Base-by-base conservation (phyloP, 1,140 invertebrate genomes). In the Drosophila ironensis region DNA sequence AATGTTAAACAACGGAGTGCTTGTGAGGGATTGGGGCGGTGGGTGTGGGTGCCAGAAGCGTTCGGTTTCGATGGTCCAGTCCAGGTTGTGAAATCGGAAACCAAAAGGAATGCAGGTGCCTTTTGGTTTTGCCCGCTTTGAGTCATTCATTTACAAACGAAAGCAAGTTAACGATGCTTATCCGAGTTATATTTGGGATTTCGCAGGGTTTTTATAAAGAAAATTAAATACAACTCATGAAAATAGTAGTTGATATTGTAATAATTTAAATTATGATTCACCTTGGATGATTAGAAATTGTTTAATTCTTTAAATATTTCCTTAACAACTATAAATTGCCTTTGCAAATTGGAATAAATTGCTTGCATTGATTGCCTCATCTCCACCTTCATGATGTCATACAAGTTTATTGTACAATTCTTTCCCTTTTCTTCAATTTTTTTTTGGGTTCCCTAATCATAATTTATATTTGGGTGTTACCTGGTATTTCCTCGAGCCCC, bases 371-470 rank as follows among this genome's bases (percentile, higher is more conserved):
- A n/a, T n/a, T n/a, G n/a, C n/a, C n/a, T n/a, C n/a, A n/a, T n/a
- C n/a, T n/a, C n/a, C n/a, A n/a, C 24, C 16, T 17, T 53, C 44
- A 84, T 82, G 78, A 82, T 84, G 80, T 82, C 78, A 82, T 78
- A 57, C 67, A 33, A n/a, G n/a, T n/a, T n/a, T 30, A 72, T 52
- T 45, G 14, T 24, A 11, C 67, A 70, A 30, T 16, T 42, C n/a
- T n/a, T n/a, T n/a, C n/a, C n/a, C n/a, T n/a, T n/a, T n/a, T n/a
- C n/a, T n/a, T n/a, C 19, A 35, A 35, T 25, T 67, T 61, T 72
- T 52, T 64, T 82, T 45, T 30, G 78, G 72, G 61, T 84, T 82
- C 77, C 68, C 78, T 82, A 64, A 77, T 56, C 53, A 69, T 82
- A 73, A 84, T 77, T 84, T 66, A 70, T 78, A 84, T 63, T 63